phyloP scores from a whole-genome alignment of 2,797 vertebrate species.

The Peromyscus aztecus region DNA sequence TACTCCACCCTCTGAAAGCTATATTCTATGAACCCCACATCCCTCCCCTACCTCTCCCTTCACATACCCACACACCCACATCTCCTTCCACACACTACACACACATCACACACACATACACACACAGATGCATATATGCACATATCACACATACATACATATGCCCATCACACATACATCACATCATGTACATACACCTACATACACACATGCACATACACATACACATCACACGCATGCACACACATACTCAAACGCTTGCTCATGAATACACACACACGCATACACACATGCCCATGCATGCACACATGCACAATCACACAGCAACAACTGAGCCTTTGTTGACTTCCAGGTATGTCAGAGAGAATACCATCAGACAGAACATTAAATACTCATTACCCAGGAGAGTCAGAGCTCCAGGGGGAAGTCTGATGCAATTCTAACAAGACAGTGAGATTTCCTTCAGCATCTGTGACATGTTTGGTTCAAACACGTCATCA shows the following conservation, averaged over 20 bases:
- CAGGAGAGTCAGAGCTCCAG: not conserved
- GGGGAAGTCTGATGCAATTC: not conserved
- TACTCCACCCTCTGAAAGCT: not conserved
- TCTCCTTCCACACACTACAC: not conserved
- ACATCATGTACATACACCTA: too few relatives aligned
- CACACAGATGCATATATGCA: too few relatives aligned
- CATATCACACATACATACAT: not conserved
- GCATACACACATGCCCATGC: not conserved
- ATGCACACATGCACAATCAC: not conserved
- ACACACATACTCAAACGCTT: not conserved
- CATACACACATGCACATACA: not conserved
- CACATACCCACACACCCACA: not conserved
- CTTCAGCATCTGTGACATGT: not conserved
- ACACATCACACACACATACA: not conserved
- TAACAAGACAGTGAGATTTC: not conserved
- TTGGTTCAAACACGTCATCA: not conserved
- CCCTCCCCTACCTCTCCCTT: accelerated
- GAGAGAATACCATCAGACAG: not conserved
- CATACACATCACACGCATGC: not conserved
- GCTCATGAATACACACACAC: not conserved
- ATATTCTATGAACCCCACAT: accelerated
- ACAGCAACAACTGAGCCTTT: not conserved
- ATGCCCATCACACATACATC: not conserved
- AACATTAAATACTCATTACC: constrained; percentile 1
- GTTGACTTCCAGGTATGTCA: not conserved